Conservation (phyloP, 2,888 invertebrate genomes). For the Oscheius sp. region DNA sequence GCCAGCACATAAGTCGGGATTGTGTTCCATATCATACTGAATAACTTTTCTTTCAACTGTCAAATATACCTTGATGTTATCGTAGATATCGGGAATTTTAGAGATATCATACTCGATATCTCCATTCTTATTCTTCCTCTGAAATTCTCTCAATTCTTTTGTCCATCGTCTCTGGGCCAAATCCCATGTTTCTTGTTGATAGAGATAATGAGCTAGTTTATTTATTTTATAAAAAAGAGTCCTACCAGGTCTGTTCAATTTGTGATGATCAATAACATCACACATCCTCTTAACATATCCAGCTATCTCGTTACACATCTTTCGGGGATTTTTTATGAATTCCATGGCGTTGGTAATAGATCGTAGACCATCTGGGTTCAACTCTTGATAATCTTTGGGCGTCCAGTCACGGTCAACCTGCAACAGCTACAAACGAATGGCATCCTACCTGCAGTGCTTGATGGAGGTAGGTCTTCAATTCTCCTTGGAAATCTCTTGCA, state of each 20-base stretch:
- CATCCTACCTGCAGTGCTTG: constrained; percentile 64
- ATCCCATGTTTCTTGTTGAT: constrained; percentile 99
- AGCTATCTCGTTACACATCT: constrained; percentile 86
- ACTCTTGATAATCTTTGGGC: constrained; percentile 78
- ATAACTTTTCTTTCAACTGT: constrained; percentile 81
- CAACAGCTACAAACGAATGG: too few species aligned
- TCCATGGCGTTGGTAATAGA: constrained; percentile 77
- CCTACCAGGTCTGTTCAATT: constrained; percentile 44
- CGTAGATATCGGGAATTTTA: constrained; percentile 98
- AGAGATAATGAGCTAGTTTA: constrained; percentile 75
- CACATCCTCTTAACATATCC: constrained; percentile 73
- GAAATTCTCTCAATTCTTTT: constrained; percentile 82
- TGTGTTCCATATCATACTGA: constrained; percentile 87
- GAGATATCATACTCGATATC: constrained; percentile 88
- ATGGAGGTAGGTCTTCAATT: constrained; percentile 68
- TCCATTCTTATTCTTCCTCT: constrained; percentile 75
- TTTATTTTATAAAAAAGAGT: background rate
- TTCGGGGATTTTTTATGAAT: constrained; percentile 92
- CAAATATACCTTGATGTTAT: constrained; percentile 94
- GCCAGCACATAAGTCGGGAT: constrained; percentile 78
- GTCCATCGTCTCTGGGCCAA: constrained; percentile 84
- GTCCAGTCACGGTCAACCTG: constrained; percentile 66
- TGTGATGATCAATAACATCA: constrained; percentile 74
- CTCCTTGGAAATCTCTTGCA: constrained; percentile 66
- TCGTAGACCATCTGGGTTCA: constrained; percentile 81